These are phyloP conservation scores for Cotesia chilonis DNA, from an alignment of 1,140 invertebrate genomes.

Conservation along the genomic window DNA sequence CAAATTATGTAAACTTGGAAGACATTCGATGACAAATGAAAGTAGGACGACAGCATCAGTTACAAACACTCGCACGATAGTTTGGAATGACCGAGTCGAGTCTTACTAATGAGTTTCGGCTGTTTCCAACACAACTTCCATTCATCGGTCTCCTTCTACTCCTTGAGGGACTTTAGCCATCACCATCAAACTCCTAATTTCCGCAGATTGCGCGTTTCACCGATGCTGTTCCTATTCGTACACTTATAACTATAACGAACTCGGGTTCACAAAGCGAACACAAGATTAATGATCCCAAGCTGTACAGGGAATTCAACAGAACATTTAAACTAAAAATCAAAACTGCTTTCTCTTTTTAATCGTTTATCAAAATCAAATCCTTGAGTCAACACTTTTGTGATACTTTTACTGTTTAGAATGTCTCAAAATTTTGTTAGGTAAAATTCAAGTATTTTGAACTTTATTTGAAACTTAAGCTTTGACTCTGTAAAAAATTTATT, in stretches of 20 bases:
- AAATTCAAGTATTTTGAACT: too few relatives aligned
- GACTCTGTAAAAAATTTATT: too few relatives aligned
- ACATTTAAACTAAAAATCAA: slow-evolving; percentile 25
- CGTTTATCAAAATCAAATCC: not conserved
- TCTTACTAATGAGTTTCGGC: slow-evolving; percentile 42
- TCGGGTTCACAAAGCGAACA: not conserved
- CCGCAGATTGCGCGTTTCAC: slow-evolving; percentile 32
- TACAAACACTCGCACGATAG: slow-evolving; percentile 18
- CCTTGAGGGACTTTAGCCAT: too few relatives aligned
- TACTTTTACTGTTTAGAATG: too few relatives aligned
- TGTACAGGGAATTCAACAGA: slow-evolving; percentile 12
- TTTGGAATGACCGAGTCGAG: slow-evolving; percentile 32
- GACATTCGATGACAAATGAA: slow-evolving; percentile 37
- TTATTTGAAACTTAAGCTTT: too few relatives aligned
- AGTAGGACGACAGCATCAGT: slow-evolving; percentile 25
- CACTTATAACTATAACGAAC: slow-evolving; percentile 15
- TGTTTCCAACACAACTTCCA: slow-evolving; percentile 23
- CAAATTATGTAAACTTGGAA: slow-evolving; percentile 17
- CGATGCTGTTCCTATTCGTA: not conserved
- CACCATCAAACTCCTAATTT: slow-evolving; percentile 33
- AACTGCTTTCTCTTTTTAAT: not conserved
- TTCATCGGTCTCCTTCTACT: not conserved
- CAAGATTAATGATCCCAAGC: slow-evolving; percentile 23
- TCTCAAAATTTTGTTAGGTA: too few relatives aligned
- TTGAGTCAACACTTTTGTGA: too few relatives aligned